Evolutionary conservation across 2,113 vertebrate species (phyloP).

Genomic region (Ceratotherium simum): DNA sequence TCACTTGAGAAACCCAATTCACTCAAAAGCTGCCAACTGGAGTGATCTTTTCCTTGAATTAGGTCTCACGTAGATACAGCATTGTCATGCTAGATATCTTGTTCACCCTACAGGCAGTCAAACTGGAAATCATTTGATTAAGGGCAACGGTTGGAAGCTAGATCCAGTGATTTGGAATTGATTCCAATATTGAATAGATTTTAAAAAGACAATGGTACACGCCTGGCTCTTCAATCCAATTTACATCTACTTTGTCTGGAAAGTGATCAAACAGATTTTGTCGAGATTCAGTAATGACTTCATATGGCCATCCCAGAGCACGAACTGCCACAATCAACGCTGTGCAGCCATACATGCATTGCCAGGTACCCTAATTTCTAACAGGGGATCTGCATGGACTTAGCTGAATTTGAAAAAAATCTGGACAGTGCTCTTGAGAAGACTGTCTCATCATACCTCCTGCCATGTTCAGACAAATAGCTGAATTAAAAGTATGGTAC

Average conservation of each 20-base stretch:
- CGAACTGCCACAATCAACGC: neutral
- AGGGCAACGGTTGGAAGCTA: neutral
- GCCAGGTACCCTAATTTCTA: neutral
- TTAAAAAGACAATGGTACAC: neutral
- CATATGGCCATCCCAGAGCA: neutral
- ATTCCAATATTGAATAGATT: neutral
- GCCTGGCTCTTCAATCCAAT: neutral
- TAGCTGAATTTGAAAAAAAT: neutral
- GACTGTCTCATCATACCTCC: neutral
- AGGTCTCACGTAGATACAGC: neutral
- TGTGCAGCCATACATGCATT: too few relatives aligned
- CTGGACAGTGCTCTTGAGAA: neutral
- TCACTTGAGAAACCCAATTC: neutral
- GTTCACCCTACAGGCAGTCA: neutral
- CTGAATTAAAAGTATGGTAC: conserved; percentile 5
- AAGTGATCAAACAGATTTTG: neutral
- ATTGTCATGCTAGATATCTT: neutral
- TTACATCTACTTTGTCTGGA: neutral
- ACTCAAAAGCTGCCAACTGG: neutral
- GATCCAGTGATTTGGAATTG: neutral
- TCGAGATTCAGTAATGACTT: neutral
- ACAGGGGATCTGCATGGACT: neutral
- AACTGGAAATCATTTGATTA: neutral
- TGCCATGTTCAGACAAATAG: neutral
- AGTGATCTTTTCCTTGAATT: neutral